phyloP scores from a whole-genome alignment of 1,140 invertebrate species.

The Thaumetopoea pityocampa region DNA sequence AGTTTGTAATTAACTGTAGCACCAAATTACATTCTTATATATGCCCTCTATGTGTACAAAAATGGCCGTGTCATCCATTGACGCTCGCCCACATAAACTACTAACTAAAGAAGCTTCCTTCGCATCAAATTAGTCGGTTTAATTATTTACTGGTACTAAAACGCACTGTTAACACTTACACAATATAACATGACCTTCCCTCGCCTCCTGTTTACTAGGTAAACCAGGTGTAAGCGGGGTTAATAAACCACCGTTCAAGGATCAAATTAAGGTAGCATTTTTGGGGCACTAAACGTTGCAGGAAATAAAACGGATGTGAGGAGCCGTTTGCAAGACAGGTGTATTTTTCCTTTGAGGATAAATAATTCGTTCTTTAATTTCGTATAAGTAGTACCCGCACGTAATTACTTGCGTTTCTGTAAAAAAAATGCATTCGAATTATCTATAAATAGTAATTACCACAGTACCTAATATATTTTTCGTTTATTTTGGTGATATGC shows the following conservation, averaged over 20 bases:
- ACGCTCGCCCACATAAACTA: constrained; percentile 47
- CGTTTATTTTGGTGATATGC: too few relatives aligned
- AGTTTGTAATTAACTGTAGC: background rate
- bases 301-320: constrained; percentile 55
- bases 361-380: constrained; percentile 33
- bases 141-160: constrained; percentile 70
- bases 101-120: constrained; percentile 36
- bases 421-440: background rate
- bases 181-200: constrained; percentile 39
- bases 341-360: constrained; percentile 46
- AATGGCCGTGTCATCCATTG: constrained; percentile 32
- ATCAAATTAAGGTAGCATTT: constrained; percentile 44
- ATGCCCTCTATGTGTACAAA: constrained; percentile 18
- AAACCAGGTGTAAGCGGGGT: constrained; percentile 6
- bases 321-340: constrained; percentile 44
- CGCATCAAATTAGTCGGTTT: constrained; percentile 69
- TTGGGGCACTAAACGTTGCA: constrained; percentile 46
- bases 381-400: constrained; percentile 25
- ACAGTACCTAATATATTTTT: constrained; percentile 8
- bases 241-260: constrained; percentile 30
- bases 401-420: constrained; percentile 7
- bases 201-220: constrained; percentile 11
- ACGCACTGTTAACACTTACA: constrained; percentile 43
- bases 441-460: background rate
- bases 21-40: constrained; percentile 11